Evolutionary conservation across 2,797 vertebrate genomes (phyloP).

Genomic region (Carapus acus): DNA sequence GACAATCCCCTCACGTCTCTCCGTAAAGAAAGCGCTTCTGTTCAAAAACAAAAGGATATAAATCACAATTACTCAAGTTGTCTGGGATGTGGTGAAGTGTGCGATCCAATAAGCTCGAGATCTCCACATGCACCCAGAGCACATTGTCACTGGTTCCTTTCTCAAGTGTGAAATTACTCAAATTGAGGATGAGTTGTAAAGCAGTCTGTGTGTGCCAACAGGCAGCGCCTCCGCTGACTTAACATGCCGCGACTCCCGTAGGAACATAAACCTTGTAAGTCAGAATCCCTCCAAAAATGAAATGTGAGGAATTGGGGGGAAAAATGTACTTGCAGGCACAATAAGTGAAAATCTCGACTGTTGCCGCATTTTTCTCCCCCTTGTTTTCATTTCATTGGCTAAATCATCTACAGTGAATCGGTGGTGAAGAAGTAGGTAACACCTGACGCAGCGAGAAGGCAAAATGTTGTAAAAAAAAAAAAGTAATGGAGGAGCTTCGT

Average conservation of each 20-base stretch:
- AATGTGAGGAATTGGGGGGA: slow-evolving; percentile 7
- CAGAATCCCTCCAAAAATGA: slow-evolving; percentile 14
- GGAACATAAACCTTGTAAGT: slow-evolving; percentile 19
- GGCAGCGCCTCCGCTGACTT: slow-evolving; percentile 28
- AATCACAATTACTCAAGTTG: slow-evolving; percentile 33
- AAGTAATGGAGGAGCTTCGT: neutral
- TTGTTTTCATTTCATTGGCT: too few relatives aligned
- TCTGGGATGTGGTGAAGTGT: slow-evolving; percentile 35
- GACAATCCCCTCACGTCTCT: slow-evolving; percentile 7
- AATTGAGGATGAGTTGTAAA: slow-evolving; percentile 31
- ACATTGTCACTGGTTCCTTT: slow-evolving; percentile 25
- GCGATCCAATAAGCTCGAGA: slow-evolving; percentile 17
- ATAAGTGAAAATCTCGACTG: too few relatives aligned
- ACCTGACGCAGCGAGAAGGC: too few relatives aligned
- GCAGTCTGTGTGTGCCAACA: slow-evolving; percentile 6
- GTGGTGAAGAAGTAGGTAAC: too few relatives aligned
- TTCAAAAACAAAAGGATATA: slow-evolving; percentile 31
- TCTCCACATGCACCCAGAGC: slow-evolving; percentile 15
- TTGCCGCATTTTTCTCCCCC: too few relatives aligned
- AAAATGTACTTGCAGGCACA: neutral
- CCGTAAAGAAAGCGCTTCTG: slow-evolving; percentile 13
- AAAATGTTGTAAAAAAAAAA: too few relatives aligned
- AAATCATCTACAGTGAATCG: too few relatives aligned
- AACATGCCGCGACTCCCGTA: slow-evolving; percentile 11
- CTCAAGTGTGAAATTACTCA: slow-evolving; percentile 51